phyloP scores from a whole-genome alignment of 2,797 vertebrate genomes.

The Scomberomorus guttatus region DNA sequence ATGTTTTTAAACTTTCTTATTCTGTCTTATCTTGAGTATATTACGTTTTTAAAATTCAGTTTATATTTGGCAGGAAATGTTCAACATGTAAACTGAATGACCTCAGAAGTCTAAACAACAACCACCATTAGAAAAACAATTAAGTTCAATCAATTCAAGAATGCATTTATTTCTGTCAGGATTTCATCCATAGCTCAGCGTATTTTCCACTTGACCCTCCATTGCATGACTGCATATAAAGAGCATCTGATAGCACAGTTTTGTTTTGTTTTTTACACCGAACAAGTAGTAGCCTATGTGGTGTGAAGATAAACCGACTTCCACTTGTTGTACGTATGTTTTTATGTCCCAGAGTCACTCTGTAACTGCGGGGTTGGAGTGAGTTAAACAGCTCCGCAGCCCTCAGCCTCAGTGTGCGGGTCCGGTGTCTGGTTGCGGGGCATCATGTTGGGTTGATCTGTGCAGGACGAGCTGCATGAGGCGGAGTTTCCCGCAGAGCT shows the following conservation, averaged over 20 bases:
- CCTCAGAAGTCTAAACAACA: background rate
- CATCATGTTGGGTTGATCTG: constrained; percentile 23
- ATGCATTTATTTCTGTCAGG: background rate
- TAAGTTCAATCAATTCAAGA: background rate
- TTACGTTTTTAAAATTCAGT: too few relatives aligned
- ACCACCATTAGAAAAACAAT: background rate
- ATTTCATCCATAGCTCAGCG: background rate
- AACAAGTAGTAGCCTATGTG: background rate
- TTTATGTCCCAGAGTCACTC: background rate
- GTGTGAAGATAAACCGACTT: background rate
- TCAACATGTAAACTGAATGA: background rate
- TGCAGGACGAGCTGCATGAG: constrained; percentile 21
- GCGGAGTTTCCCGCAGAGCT: constrained; percentile 51
- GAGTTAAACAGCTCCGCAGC: constrained; percentile 5
- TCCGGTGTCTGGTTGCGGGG: constrained; percentile 34
- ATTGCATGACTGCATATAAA: too few relatives aligned
- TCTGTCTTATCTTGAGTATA: too few relatives aligned
- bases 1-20: too few relatives aligned
- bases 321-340: background rate
- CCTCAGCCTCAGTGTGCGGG: constrained; percentile 50
- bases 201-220: background rate
- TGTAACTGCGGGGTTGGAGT: constrained; percentile 10
- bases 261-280: background rate
- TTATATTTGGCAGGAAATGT: background rate
- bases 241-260: background rate